Evolutionary conservation across 2,797 vertebrate genomes (phyloP), one percentile per base, ranked within the genome.

Genomic region (Anabacerthia variegaticeps): DNA sequence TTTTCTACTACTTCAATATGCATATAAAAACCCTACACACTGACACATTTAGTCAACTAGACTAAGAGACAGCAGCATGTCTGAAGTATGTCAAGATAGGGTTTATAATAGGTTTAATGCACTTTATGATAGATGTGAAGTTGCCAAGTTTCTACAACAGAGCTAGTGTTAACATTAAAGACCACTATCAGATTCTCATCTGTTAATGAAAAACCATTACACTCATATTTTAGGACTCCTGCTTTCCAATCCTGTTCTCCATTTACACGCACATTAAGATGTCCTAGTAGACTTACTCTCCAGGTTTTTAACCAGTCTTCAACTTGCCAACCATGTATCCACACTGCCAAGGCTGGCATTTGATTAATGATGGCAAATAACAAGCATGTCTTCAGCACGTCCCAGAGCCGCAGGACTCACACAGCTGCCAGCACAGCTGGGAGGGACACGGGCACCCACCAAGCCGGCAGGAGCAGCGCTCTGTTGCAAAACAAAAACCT

Each of bases 41-140:
- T n/a, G 58, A 77, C 28, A 89, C 37, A 30, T 83, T 77, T 19
- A 83, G 28, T 72, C 93, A 84, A 75, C 66, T 84, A 94, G 27
- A 51, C 0, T 55, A 54, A 63, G 39, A 93, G 46, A 51, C 7
- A 28, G 78, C 14, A 30, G 46, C 4, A 80, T 3, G 4, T 16
- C 68, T 91, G 28, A 63, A 79, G 55, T 14, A 77, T 15, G 54
- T 67, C 90, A 89, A 88, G 56, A 91, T 77, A 11, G 14, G 49
- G n/a, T 71, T 91, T 49, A 41, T 74, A 94, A 87, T 36, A 36
- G 41, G 19, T 62, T 94, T 95, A 89, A 95, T 65, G 85, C 82
- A 85, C 36, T 88, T 73, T n/a, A 52, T 74, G 59, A 85, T 51
- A 46, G 49, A 49, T 14, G 62, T 94, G 58, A 62, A 88, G 76